Evolutionary conservation across 2,113 vertebrate genomes (phyloP).

Genomic region (Larimichthys polyactis): DNA sequence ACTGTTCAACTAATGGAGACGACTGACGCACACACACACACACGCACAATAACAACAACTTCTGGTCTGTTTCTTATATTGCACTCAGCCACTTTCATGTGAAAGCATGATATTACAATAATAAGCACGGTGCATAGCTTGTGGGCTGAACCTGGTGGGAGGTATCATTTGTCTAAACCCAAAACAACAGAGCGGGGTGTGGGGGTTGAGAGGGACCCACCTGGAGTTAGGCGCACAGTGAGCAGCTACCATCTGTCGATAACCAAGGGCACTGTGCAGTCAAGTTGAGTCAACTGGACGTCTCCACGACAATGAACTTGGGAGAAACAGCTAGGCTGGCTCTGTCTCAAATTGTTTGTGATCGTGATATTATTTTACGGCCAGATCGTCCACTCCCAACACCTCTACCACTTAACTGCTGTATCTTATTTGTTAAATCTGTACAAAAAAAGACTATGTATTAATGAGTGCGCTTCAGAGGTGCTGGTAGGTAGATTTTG

Average conservation of each 20-base stretch:
- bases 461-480: neutral
- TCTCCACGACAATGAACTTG: slow-evolving; percentile 29
- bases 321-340: neutral
- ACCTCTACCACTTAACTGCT: neutral
- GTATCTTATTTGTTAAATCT: neutral
- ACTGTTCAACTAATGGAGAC: slow-evolving; percentile 5
- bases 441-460: no score
- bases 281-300: slow-evolving; percentile 23
- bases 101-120: slow-evolving; percentile 64
- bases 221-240: slow-evolving; percentile 39
- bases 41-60: slow-evolving; percentile 44
- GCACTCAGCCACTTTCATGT: slow-evolving; percentile 64
- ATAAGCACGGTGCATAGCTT: slow-evolving; percentile 42
- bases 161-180: slow-evolving; percentile 54
- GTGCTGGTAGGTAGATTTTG: neutral
- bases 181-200: slow-evolving; percentile 39
- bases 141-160: slow-evolving; percentile 44
- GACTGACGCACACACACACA: slow-evolving; percentile 1
- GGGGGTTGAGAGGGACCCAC: slow-evolving; percentile 32
- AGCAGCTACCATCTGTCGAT: slow-evolving; percentile 59
- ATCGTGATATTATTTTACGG: no score
- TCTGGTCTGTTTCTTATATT: slow-evolving; percentile 60
- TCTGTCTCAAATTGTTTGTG: no score
- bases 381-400: no score
- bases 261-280: neutral